Base-by-base conservation (phyloP, 1,140 invertebrate genomes). In the Diuraphis noxia region DNA sequence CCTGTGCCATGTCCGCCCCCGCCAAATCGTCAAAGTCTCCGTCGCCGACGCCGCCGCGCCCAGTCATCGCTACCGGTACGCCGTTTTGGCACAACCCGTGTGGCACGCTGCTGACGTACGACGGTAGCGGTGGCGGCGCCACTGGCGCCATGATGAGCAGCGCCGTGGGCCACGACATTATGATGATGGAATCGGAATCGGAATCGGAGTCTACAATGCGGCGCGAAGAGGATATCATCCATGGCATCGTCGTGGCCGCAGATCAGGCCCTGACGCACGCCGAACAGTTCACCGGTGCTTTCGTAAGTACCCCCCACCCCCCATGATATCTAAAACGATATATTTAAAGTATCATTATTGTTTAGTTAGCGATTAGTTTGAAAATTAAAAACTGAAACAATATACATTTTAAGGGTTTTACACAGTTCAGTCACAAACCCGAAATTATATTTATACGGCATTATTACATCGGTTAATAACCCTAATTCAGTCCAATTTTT, bases 41-140 rank as follows among this genome's bases (percentile, higher is more conserved):
- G 23, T 43, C 41, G 30, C 92, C 52, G 79, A n/a, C n/a, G 8
- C 72, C n/a, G 17, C 79, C 41, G 34, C 88, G n/a, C 25, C 94
- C 81, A 9, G 81, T 5, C 43, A 6, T 30, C 43, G 40, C 77
- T 19, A 46, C 88, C 63, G 77, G n/a, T 34, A 49, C 88, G 72
- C 88, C 88, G 77, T 94, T 94, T 56, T 95, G 95, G 95, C 93
- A 94, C 52, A 95, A 95, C 92, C 95, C 95, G 1, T 95, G 95
- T 91, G 95, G 95, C 10, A 93, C 94, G 13, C 93, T 93, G 1
- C 92, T 93, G 36, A 94, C 93, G 36, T 94, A 94, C 40, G 93
- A 94, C 86, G 93, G 93, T 46, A 89, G 92, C 43, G 79, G 94
- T 94, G 41, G 93, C 94, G 82, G 93, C 93, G 41, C 93, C 94